Evolutionary conservation across 2,113 vertebrate species (phyloP).

Genomic region (Noctilio leporinus): DNA sequence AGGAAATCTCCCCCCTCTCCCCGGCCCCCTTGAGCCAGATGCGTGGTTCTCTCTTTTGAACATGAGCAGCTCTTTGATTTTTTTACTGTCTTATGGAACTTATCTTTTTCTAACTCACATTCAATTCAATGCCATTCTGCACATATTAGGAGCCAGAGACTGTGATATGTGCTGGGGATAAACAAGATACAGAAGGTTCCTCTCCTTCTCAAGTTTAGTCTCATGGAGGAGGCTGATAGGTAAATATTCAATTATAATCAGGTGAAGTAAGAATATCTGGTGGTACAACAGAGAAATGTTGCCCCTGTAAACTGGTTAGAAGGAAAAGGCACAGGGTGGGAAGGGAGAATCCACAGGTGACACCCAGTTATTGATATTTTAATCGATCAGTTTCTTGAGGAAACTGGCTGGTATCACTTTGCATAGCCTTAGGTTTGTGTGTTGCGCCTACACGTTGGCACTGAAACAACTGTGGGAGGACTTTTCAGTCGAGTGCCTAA

Average conservation of each 20-base stretch:
- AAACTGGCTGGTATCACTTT: neutral
- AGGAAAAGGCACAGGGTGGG: neutral
- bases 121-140: neutral
- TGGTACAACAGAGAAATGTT: neutral
- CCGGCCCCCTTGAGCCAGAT: neutral
- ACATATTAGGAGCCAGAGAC: neutral
- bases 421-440: neutral
- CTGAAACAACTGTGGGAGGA: neutral
- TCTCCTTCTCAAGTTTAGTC: neutral
- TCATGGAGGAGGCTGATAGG: neutral
- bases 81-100: constrained; percentile 8
- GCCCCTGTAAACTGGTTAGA: neutral
- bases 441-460: neutral
- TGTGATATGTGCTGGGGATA: neutral
- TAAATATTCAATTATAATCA: neutral
- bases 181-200: neutral
- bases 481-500: neutral
- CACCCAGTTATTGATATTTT: neutral
- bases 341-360: neutral
- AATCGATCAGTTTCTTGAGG: neutral
- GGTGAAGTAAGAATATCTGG: neutral
- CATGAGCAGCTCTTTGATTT: constrained; percentile 29
- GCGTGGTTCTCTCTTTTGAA: neutral
- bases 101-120: constrained; percentile 13
- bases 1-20: neutral